Evolutionary conservation across 2,113 vertebrate species (phyloP).

Genomic region (Tenrec ecaudatus): DNA sequence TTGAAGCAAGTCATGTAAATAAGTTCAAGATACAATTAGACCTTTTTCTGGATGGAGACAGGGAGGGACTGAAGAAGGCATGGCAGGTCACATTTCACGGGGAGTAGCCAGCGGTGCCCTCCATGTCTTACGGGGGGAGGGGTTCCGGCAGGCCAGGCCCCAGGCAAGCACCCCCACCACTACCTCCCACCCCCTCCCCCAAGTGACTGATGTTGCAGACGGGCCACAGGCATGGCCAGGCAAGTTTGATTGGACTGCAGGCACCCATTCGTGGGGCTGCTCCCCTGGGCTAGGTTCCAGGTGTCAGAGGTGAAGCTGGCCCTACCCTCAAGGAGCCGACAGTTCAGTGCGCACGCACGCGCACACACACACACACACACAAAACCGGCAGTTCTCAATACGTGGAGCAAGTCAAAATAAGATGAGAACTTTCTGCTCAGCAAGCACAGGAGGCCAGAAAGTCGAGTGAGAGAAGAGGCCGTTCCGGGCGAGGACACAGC

Average conservation of each 20-base stretch:
- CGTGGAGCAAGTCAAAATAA: not conserved
- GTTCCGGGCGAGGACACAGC: not conserved
- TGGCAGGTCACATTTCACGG: conserved; percentile 65
- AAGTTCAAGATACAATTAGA: conserved; percentile 81
- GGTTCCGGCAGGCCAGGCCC: not conserved
- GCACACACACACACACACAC: too few relatives aligned
- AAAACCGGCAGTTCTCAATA: not conserved
- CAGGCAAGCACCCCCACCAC: not conserved
- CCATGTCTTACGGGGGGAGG: conserved; percentile 4
- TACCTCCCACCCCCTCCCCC: too few relatives aligned
- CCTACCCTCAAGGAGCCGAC: conserved; percentile 28
- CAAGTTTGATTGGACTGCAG: not conserved
- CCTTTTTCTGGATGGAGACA: conserved; percentile 75
- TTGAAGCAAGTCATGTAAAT: conserved; percentile 78
- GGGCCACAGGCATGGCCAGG: not conserved
- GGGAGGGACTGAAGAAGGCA: conserved; percentile 59
- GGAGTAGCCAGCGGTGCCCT: conserved; percentile 43
- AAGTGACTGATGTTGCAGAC: not conserved
- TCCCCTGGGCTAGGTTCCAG: not conserved
- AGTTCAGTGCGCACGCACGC: too few relatives aligned
- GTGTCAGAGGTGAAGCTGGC: not conserved
- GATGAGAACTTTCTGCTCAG: not conserved
- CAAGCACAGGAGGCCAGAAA: conserved; percentile 1
- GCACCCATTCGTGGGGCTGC: fast-evolving
- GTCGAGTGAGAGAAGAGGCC: not conserved